These are phyloP conservation scores for Stomatorhinus walkeri DNA, from an alignment of 2,797 vertebrate genomes.

Conservation along the genomic window DNA sequence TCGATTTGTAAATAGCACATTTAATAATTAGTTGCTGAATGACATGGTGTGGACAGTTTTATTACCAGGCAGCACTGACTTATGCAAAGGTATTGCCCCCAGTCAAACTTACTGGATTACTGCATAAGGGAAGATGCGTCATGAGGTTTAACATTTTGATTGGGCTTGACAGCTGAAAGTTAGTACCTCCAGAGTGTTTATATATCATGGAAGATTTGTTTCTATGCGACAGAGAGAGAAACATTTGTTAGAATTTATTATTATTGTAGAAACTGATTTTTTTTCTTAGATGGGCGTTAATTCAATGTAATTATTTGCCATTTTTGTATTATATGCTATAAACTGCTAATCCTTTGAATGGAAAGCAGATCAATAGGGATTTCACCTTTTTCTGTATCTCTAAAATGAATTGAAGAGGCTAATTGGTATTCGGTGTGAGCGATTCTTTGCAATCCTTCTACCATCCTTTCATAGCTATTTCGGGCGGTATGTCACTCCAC, in stretches of 20 bases:
- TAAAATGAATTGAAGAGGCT: not conserved
- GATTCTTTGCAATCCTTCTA: not conserved
- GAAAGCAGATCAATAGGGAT: not conserved
- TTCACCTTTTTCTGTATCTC: not conserved
- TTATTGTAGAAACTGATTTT: not conserved
- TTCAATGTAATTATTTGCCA: not conserved
- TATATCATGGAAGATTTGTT: not conserved
- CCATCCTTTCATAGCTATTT: not conserved
- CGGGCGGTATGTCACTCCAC: not conserved
- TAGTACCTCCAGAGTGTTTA: not conserved
- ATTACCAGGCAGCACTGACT: not conserved
- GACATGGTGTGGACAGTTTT: not conserved
- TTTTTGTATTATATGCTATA: not conserved
- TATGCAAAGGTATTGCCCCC: not conserved
- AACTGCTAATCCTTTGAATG: not conserved
- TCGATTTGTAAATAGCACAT: not conserved
- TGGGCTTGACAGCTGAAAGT: not conserved
- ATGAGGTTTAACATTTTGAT: slow-evolving; percentile 4
- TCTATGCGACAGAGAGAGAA: not conserved
- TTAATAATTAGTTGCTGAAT: not conserved
- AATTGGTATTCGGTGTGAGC: not conserved
- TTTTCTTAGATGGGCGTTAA: not conserved
- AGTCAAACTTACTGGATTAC: not conserved
- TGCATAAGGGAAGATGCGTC: not conserved
- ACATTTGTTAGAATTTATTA: not conserved